phyloP scores from a whole-genome alignment of 1,140 invertebrate species.

The Hyles euphorbiae region DNA sequence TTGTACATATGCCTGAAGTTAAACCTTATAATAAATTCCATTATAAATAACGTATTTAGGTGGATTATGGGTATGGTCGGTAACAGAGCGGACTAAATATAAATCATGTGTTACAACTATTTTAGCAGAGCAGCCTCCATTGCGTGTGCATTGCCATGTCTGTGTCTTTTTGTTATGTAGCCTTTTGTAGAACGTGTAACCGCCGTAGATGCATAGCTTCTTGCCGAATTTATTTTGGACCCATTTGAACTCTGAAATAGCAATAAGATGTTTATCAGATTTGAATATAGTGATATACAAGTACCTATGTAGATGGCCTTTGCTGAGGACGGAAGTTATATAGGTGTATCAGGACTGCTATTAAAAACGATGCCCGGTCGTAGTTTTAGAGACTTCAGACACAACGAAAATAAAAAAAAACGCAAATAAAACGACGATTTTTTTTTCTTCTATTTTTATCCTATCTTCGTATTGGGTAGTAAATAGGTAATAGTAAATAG shows the following conservation, averaged over 20 bases:
- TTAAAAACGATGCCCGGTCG: too few species aligned
- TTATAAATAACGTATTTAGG: constrained; percentile 22
- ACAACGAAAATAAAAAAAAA: too few species aligned
- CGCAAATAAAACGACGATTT: too few species aligned
- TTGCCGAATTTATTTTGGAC: constrained; percentile 23
- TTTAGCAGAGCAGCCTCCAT: constrained; percentile 22
- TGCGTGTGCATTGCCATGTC: constrained; percentile 29
- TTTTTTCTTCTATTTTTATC: too few species aligned
- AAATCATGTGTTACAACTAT: constrained; percentile 18
- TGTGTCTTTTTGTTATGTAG: constrained; percentile 10
- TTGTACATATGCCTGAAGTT: constrained; percentile 6
- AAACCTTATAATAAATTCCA: constrained; percentile 28
- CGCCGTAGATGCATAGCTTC: constrained; percentile 23
- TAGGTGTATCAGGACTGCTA: too few species aligned
- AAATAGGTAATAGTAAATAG: too few species aligned
- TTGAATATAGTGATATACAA: too few species aligned
- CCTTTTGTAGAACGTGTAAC: constrained; percentile 32
- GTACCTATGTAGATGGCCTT: too few species aligned
- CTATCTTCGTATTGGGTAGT: too few species aligned
- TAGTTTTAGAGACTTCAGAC: too few species aligned
- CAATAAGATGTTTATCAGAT: too few species aligned
- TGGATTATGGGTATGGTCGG: constrained; percentile 20
- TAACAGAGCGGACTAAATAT: constrained; percentile 11
- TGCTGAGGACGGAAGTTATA: too few species aligned
- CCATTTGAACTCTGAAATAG: constrained; percentile 24